Evolutionary conservation across 1,140 invertebrate genomes (phyloP).

Genomic region (Trichonephila clavata): DNA sequence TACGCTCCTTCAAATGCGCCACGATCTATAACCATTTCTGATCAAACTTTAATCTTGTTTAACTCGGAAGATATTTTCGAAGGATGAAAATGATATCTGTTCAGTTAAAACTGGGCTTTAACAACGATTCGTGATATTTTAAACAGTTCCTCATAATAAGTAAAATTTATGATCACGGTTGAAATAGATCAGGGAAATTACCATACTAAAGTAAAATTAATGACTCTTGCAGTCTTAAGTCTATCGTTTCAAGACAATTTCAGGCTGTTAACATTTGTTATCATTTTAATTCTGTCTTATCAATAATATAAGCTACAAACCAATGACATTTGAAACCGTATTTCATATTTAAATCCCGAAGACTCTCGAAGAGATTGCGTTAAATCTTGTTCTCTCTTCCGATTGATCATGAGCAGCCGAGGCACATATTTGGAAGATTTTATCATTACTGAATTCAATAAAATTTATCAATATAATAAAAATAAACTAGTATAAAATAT

Average conservation of each 20-base stretch:
- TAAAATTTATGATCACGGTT: conserved; percentile 25
- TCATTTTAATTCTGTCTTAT: conserved; percentile 33
- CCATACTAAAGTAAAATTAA: conserved; percentile 30
- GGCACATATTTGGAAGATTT: background rate
- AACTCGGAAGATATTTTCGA: background rate
- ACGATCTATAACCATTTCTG: background rate
- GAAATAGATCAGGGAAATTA: conserved; percentile 33
- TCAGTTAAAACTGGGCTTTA: background rate
- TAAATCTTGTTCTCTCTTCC: background rate
- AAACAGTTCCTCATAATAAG: background rate
- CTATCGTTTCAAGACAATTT: conserved; percentile 11
- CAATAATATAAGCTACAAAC: background rate
- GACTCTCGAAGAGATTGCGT: background rate
- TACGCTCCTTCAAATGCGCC: no score
- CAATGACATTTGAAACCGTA: background rate
- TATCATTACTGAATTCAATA: background rate
- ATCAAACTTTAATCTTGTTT: background rate
- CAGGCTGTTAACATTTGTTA: conserved; percentile 29
- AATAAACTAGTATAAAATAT: no score
- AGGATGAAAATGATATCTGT: background rate
- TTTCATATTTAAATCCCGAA: background rate
- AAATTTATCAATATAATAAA: background rate
- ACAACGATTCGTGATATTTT: background rate
- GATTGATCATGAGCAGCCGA: background rate
- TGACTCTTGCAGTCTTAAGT: background rate